phyloP scores from a whole-genome alignment of 2,888 invertebrate species.

The Biston stratarius region DNA sequence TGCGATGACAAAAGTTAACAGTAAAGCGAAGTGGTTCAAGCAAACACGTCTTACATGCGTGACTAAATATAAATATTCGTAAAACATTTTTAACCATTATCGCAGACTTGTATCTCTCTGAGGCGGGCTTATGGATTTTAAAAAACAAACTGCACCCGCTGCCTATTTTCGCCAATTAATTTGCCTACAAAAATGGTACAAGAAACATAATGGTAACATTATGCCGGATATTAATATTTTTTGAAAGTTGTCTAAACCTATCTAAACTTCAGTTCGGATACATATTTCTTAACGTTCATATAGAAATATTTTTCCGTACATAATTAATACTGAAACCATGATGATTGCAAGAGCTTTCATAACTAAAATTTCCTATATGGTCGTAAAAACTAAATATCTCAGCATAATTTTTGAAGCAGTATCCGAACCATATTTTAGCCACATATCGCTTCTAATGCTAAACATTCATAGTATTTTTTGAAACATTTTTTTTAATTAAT shows the following conservation, averaged over 20 bases:
- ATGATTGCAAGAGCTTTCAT: neutral
- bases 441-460: neutral
- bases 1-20: too few relatives aligned
- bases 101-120: too few relatives aligned
- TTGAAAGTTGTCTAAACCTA: conserved; percentile 47
- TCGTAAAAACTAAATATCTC: too few relatives aligned
- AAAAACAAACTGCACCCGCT: neutral
- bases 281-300: neutral
- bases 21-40: too few relatives aligned
- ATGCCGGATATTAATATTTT: conserved; percentile 48
- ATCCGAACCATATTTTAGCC: neutral
- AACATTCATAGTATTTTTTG: neutral
- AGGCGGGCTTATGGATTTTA: too few relatives aligned
- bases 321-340: too few relatives aligned
- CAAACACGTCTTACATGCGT: too few relatives aligned
- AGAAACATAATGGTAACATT: conserved; percentile 49
- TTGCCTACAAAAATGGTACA: conserved; percentile 11
- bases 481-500: neutral
- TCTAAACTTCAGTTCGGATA: conserved; percentile 43
- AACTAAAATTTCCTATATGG: too few relatives aligned
- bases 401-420: too few relatives aligned
- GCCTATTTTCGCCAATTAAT: neutral
- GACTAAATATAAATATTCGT: too few relatives aligned
- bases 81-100: too few relatives aligned
- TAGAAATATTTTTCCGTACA: too few relatives aligned